Conservation (phyloP, 2,113 vertebrate genomes). For the Tor tambroides region DNA sequence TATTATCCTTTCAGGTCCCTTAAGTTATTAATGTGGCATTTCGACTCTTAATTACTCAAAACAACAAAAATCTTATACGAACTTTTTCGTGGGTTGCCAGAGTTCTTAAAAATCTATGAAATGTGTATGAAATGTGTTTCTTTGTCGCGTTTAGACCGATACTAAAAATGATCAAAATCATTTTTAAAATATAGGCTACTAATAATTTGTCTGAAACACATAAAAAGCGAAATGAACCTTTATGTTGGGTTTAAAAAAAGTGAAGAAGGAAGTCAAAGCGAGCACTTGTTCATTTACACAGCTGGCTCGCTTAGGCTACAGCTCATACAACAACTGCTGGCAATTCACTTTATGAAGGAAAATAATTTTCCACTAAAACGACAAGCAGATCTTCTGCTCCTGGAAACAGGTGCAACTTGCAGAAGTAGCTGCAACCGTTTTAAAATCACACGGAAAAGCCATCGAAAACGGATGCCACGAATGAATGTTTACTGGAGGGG, state of each 20-base stretch:
- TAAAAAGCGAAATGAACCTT: background rate
- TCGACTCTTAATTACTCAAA: background rate
- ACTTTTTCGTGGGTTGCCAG: background rate
- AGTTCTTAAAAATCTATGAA: background rate
- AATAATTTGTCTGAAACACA: no score
- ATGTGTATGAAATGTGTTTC: background rate
- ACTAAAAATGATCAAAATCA: background rate
- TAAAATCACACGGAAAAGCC: background rate
- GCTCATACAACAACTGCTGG: background rate
- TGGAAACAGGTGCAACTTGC: constrained; percentile 26
- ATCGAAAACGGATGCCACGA: background rate
- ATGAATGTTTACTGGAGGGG: background rate
- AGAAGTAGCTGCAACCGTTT: background rate
- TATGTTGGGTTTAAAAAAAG: background rate
- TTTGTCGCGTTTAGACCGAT: background rate
- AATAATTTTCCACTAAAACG: constrained; percentile 15
- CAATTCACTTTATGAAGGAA: background rate
- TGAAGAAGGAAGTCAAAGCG: background rate
- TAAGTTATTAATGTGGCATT: background rate
- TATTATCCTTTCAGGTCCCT: background rate
- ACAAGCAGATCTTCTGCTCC: background rate
- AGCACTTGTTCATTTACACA: constrained; percentile 16
- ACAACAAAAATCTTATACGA: background rate
- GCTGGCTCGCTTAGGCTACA: background rate
- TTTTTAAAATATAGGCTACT: background rate